A percentile compares a stretch with the other conserved stretches of the same genome.
Evolutionary conservation across 2,113 vertebrate genomes (phyloP).

Genomic region (Acanthisitta chloris): DNA sequence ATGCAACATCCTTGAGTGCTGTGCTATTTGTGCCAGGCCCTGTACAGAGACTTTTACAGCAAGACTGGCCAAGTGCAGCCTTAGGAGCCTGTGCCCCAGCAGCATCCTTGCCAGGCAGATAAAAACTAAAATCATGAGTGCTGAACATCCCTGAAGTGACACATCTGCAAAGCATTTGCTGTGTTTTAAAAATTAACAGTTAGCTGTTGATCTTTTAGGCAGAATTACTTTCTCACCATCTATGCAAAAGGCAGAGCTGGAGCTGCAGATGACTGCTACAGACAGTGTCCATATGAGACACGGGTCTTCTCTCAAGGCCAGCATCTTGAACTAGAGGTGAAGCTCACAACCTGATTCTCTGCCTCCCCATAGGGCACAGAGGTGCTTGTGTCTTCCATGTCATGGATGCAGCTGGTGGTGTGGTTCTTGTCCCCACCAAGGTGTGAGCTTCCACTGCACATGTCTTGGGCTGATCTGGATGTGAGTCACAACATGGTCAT

Average conservation of each 20-base stretch:
- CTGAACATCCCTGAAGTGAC: neutral
- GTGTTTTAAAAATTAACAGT: neutral
- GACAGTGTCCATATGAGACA: fast-evolving
- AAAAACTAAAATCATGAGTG: neutral
- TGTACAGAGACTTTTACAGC: neutral
- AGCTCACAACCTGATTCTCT: neutral
- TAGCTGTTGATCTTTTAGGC: neutral
- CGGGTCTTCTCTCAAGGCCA: neutral
- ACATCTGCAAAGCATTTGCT: neutral
- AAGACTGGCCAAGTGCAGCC: fast-evolving
- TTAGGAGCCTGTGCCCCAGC: fast-evolving
- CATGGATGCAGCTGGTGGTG: neutral
- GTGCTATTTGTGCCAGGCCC: neutral
- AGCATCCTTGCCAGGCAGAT: neutral
- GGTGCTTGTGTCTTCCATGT: neutral
- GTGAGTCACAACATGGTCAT: neutral
- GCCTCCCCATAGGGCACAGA: neutral
- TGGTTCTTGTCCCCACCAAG: neutral
- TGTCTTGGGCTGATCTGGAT: neutral
- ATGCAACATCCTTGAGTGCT: neutral
- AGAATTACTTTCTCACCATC: neutral
- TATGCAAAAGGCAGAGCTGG: neutral
- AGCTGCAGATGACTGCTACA: neutral
- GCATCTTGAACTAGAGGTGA: neutral
- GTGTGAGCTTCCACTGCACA: neutral